phyloP scores from a whole-genome alignment of 35 echinoderm and acorn worm genomes.

The Lytechinus pictus region DNA sequence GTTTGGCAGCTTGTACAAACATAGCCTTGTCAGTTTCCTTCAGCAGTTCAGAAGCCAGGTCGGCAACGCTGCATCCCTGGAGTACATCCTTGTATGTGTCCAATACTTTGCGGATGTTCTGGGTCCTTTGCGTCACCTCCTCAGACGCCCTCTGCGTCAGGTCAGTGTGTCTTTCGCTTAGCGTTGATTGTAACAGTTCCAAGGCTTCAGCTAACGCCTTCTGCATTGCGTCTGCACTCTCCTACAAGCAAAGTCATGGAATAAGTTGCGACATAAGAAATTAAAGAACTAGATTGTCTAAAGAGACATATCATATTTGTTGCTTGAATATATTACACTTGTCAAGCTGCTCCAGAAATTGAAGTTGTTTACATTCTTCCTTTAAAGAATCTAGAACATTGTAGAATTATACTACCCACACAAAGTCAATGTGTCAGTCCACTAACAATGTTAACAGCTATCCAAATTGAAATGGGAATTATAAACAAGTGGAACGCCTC shows the following conservation, averaged over 20 bases:
- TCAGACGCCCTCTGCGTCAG: slow-evolving; percentile 54
- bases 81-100: slow-evolving; percentile 56
- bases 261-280: neutral
- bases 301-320: too few species aligned
- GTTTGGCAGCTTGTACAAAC: slow-evolving; percentile 91
- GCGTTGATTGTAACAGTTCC: slow-evolving; percentile 43
- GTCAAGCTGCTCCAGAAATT: too few species aligned
- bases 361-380: too few species aligned
- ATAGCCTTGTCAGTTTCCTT: slow-evolving; percentile 94
- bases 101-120: slow-evolving; percentile 55
- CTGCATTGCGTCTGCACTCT: neutral
- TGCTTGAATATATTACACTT: too few species aligned
- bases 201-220: slow-evolving; percentile 60
- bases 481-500: too few species aligned
- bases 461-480: too few species aligned
- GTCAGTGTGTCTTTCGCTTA: slow-evolving; percentile 35
- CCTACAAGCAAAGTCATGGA: neutral
- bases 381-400: too few species aligned
- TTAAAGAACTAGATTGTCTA: too few species aligned
- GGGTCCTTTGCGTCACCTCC: slow-evolving; percentile 61
- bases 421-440: too few species aligned
- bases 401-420: too few species aligned
- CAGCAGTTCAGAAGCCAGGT: slow-evolving; percentile 83
- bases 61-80: slow-evolving; percentile 77
- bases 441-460: too few species aligned